A percentile compares a stretch with the other conserved stretches of the same genome.
Conservation (phyloP, 2,113 vertebrate species). For the Gopherus flavomarginatus region DNA sequence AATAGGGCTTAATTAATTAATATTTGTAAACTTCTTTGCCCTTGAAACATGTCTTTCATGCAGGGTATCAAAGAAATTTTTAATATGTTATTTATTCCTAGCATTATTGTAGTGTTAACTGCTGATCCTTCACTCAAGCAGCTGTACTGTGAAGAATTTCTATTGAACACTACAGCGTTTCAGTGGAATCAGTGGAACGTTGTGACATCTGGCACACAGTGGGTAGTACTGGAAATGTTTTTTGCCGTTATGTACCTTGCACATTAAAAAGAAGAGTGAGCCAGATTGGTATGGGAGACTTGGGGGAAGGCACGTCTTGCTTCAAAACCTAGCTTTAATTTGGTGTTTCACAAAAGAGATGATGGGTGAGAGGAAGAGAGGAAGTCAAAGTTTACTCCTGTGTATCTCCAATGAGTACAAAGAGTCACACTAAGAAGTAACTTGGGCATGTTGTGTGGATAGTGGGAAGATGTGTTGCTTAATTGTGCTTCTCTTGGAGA, state of each 20-base stretch:
- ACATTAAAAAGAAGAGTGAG: background rate
- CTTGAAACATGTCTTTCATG: background rate
- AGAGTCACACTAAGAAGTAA: background rate
- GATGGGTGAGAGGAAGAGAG: too few species aligned
- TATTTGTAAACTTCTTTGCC: background rate
- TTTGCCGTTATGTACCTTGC: too few species aligned
- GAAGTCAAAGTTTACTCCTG: too few species aligned
- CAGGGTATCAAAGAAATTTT: background rate
- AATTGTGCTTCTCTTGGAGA: background rate
- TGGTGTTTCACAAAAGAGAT: background rate
- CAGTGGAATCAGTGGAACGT: background rate
- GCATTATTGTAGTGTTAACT: background rate
- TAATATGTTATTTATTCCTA: background rate
- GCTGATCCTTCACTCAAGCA: background rate
- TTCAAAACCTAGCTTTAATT: background rate
- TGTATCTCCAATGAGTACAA: background rate
- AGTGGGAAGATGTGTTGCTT: background rate
- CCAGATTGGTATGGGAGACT: background rate
- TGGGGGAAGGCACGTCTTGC: background rate
- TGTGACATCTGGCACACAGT: background rate
- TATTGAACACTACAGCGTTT: background rate
- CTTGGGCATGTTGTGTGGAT: background rate
- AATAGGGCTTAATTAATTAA: background rate
- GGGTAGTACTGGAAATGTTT: too few species aligned
- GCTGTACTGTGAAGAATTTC: background rate